A percentile compares a stretch with the other conserved stretches of the same genome.
Evolutionary conservation across 2,888 invertebrate species (phyloP).

Genomic region (Fragum whitleyi): DNA sequence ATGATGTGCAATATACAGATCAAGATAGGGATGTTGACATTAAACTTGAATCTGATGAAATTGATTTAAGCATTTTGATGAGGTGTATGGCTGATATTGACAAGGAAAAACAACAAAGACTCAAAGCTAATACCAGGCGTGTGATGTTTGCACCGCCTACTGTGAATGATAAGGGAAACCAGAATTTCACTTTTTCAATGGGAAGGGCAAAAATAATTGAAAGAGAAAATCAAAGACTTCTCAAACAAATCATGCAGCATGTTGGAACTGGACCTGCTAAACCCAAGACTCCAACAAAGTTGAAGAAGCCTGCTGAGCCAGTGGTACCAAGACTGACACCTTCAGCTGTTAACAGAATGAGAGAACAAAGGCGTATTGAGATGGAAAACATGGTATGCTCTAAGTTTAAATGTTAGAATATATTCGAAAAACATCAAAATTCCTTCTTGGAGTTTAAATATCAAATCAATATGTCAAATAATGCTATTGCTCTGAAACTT

Average conservation of each 20-base stretch:
- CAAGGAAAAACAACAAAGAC: conserved; percentile 73
- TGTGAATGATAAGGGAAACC: conserved; percentile 57
- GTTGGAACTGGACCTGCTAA: conserved; percentile 53
- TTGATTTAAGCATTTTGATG: conserved; percentile 79
- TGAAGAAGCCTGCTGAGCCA: conserved; percentile 38
- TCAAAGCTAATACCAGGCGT: conserved; percentile 74
- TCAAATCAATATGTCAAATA: too few relatives aligned
- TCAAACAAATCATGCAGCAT: conserved; percentile 77
- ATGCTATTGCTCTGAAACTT: too few relatives aligned
- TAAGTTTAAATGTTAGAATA: too few relatives aligned
- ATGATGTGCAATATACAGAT: conserved; percentile 68
- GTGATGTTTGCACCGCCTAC: conserved; percentile 79
- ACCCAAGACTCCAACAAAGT: conserved; percentile 35
- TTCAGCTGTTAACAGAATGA: conserved; percentile 86
- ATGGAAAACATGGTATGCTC: conserved; percentile 87
- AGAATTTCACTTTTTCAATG: conserved; percentile 77
- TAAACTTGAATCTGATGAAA: conserved; percentile 65
- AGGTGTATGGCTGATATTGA: conserved; percentile 81
- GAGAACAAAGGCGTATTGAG: conserved; percentile 86
- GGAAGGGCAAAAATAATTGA: conserved; percentile 78
- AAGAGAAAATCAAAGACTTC: conserved; percentile 81
- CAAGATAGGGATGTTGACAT: conserved; percentile 45
- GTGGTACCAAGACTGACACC: conserved; percentile 72
- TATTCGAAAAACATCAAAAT: too few relatives aligned
- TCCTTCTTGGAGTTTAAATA: too few relatives aligned